Conservation (phyloP, 2,113 vertebrate genomes). For the Rhinolophus ferrumequinum region DNA sequence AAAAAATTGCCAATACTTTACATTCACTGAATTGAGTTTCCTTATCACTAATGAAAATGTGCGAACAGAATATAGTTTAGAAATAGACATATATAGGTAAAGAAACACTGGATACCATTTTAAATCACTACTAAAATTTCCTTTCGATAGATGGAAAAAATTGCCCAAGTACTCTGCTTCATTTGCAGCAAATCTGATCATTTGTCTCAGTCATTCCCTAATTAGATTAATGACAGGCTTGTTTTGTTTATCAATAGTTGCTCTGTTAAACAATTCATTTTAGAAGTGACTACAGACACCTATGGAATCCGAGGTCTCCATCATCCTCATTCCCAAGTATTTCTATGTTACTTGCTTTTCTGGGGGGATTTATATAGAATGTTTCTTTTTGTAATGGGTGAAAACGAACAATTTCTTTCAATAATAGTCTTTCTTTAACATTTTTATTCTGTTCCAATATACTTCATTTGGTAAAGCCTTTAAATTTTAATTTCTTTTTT, state of each 20-base stretch:
- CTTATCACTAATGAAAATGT: background rate
- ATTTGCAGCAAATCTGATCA: background rate
- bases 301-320: background rate
- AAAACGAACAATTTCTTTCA: background rate
- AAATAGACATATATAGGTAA: background rate
- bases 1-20: background rate
- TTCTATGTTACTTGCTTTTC: background rate
- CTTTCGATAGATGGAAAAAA: background rate
- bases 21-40: background rate
- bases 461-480: background rate
- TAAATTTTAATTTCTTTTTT: background rate
- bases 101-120: background rate
- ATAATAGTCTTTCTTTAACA: background rate
- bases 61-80: background rate
- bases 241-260: background rate
- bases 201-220: background rate
- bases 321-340: background rate
- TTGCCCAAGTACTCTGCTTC: background rate
- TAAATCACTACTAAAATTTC: background rate
- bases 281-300: background rate
- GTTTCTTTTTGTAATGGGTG: background rate
- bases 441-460: background rate
- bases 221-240: background rate
- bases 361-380: background rate
- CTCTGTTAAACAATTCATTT: conserved; percentile 33